Base-by-base conservation (phyloP, 1,140 invertebrate species). In the Halyomorpha halys region DNA sequence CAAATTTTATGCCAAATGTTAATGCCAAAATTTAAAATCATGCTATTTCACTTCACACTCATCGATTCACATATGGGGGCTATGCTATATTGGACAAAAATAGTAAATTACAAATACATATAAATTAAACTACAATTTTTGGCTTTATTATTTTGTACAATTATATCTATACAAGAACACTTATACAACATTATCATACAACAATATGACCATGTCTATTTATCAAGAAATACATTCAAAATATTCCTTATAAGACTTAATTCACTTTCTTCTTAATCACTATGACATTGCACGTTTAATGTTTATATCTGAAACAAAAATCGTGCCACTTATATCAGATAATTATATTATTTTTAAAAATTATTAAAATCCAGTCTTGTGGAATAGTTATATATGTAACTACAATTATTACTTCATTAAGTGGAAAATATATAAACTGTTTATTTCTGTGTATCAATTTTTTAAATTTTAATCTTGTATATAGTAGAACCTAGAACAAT, bases 61-160 rank as follows among this genome's bases (percentile, higher is more conserved):
- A 39, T 1, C 6, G 4, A 13, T 6, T 9, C 13, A 39, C 34
- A 6, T 39, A 39, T 39, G 34, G 34, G 34, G 34, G 34, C 34
- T 39, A 39, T 39, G 4, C 34, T 39, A 13, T 39, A 39, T 39
- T 39, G 34, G 34, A 39, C 34, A 39, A 39, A 39, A 39, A 39
- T 39, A 39, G 34, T 39, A 39, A 39, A 39, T 39, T 39, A 39
- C 34, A 39, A 39, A 2, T 39, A 49, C 9, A 49, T 49, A 49
- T 19, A 49, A 19, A 19, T 19, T 49, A 49, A 19, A 49, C 47
- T 49, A 49, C 47, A 21, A 49, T 49, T 49, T 49, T 49, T 49
- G 47, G 47, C 47, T 49, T 49, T 49, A 49, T 49, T 49, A 49
- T 49, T 49, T 49, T 39, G 47, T 49, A 49, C 47, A 49, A 19